Base-by-base conservation (phyloP, 2,888 invertebrate genomes). In the Teleogryllus oceanicus region DNA sequence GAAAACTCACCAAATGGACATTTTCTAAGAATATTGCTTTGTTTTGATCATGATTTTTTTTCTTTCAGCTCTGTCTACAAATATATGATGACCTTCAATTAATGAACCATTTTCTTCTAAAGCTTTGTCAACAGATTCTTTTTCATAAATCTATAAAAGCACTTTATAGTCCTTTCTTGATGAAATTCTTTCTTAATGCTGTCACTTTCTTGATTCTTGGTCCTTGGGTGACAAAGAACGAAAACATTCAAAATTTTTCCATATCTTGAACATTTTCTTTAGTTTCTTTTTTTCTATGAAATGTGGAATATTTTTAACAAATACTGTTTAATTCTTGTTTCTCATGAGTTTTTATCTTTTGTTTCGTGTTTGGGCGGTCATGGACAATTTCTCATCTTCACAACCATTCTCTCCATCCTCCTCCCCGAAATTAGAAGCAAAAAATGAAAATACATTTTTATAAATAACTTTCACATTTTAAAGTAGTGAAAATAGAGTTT, bases 1-100 rank as follows among this genome's bases (percentile, higher is more conserved):
- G 8, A 37, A 37, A 20, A 62, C 16, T 88, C 87, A 92, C 92
- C 88, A 84, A 92, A 93, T 0, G 92, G 49, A 95, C 85, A 88
- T 95, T 95, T 74, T 94, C 95, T 50, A 95, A 86, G 85, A 95
- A 95, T 78, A 95, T 88, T 0, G 93, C 90, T 84, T 89, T 90
- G 75, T 90, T 90, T 8, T 90, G 89, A 82, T 87, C 86, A 80
- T 85, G 84, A 2, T 87, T 87, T 37, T 83, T 77, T 24, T 80
- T 78, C 1, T 89, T 88, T 0, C 87, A 37, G 88, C 88, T 21
- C 89, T 85, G 80, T 92, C 90, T 16, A 95, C 93, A 75, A 92
- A 87, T 11, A 96, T 86, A 84, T 92, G 92, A 85, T 92, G 89
- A 0, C 90, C 90, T 62, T 91, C 88, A 1, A 92, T 86, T 1